phyloP scores from a whole-genome alignment of 2,113 vertebrate genomes.

The Xenopus tropicalis region DNA sequence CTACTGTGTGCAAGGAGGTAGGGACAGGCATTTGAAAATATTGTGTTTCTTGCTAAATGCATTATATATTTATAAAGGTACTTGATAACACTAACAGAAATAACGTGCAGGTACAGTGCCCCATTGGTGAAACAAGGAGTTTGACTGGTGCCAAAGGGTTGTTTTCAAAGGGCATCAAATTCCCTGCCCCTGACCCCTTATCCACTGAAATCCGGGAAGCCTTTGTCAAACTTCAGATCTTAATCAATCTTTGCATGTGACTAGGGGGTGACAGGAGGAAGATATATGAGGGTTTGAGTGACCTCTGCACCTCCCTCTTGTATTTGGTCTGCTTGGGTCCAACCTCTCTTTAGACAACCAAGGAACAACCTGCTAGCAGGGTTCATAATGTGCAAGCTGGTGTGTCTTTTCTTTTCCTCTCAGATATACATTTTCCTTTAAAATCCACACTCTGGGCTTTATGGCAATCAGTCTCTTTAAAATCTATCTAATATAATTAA shows the following conservation, averaged over 20 bases:
- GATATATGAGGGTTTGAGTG: constrained; percentile 86
- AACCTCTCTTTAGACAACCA: constrained; percentile 69
- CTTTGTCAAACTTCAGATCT: constrained; percentile 89
- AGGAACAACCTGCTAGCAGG: constrained; percentile 70
- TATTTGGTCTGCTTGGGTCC: constrained; percentile 68
- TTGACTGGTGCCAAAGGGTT: constrained; percentile 11
- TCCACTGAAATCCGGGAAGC: constrained; percentile 59
- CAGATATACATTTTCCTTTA: constrained; percentile 15
- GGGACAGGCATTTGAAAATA: too few relatives aligned
- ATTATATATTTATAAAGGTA: too few relatives aligned
- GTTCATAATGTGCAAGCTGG: constrained; percentile 58
- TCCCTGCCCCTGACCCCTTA: constrained; percentile 38
- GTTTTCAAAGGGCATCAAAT: constrained; percentile 26
- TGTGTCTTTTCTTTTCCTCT: constrained; percentile 44
- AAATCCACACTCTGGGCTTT: constrained; percentile 19
- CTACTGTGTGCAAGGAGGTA: too few relatives aligned
- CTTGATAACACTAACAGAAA: too few relatives aligned
- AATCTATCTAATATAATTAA: constrained; percentile 20
- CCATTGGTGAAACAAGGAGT: too few relatives aligned
- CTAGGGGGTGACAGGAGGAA: constrained; percentile 73
- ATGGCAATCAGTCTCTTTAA: constrained; percentile 13
- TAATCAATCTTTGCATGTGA: constrained; percentile 87
- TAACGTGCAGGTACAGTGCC: too few relatives aligned
- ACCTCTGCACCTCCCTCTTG: constrained; percentile 77
- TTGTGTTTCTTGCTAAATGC: too few relatives aligned